Base-by-base conservation (phyloP, 2,113 vertebrate genomes). In the Gnathonemus longibarbis region DNA sequence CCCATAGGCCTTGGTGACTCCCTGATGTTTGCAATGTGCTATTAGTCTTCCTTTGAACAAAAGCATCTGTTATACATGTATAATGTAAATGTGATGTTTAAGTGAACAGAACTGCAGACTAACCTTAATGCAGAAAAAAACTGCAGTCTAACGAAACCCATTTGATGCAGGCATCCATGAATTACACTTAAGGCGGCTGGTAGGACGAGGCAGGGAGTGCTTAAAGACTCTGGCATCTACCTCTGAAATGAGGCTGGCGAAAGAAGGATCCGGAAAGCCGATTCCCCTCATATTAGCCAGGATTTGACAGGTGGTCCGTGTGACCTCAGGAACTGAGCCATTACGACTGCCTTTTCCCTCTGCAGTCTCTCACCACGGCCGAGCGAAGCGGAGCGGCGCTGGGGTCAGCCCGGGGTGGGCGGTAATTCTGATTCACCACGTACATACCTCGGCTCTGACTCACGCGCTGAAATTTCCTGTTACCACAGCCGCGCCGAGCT, bases 341-440 rank as follows among this genome's bases (percentile, higher is more conserved):
- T 88, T 88, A 89, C 27, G 86, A 86, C 50, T 50, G 84, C 24
- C 88, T 80, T 88, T 84, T 31, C 27, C 88, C 86, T 87, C 80
- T 19, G 49, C 77, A 89, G 66, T n/a, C 80, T 66, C 66, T 89
- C n/a, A 42, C 46, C 56, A 13, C 13, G n/a, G 53, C 53, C 39
- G 80, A 89, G 7, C 58, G 89, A 58, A 15, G 42, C 19, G 58
- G 77, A 74, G 42, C 13, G 27, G 58, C 39, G 35, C 27, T 11
- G 48, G 84, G 89, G 80, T 39, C 88, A 77, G 15, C 58, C 89
- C 92, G 80, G 46, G 88, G 90, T 90, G 53, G 91, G 62, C 27
- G 70, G 90, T 91, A 35, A 92, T 91, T 92, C 91, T 92, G 90
- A 92, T 92, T 91, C 92, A 89, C 88, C 31, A 46, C 88, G 88